Conservation (phyloP, 2,113 vertebrate species). For the Sylvilagus bachmani region DNA sequence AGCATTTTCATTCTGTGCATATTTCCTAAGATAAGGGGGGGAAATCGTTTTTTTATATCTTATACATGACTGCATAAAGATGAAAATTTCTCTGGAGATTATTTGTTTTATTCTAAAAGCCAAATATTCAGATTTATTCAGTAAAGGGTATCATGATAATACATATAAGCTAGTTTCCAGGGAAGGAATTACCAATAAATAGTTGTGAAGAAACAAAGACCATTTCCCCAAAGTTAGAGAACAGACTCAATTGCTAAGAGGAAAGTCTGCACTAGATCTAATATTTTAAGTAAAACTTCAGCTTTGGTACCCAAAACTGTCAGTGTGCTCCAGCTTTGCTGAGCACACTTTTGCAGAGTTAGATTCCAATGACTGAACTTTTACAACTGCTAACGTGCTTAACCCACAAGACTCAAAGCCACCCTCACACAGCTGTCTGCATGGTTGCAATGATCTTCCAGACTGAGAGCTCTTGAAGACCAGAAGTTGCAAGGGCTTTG, state of each 20-base stretch:
- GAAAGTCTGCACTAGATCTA: neutral
- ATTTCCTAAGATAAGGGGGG: slow-evolving; percentile 56
- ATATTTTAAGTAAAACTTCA: slow-evolving; percentile 40
- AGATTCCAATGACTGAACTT: neutral
- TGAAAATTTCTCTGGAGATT: slow-evolving; percentile 58
- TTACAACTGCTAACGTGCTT: neutral
- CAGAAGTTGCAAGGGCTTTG: neutral
- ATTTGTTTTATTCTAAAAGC: slow-evolving; percentile 54
- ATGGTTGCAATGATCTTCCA: neutral
- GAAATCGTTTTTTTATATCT: slow-evolving; percentile 24
- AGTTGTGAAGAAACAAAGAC: neutral
- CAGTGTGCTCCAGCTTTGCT: neutral
- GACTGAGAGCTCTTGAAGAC: neutral
- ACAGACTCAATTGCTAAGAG: neutral
- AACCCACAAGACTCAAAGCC: neutral
- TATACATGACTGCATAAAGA: slow-evolving; percentile 43
- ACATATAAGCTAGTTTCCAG: slow-evolving; percentile 2
- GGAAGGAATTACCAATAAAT: slow-evolving; percentile 1
- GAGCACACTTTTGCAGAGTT: neutral
- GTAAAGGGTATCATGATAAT: slow-evolving; percentile 60
- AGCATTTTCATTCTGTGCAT: slow-evolving; percentile 38
- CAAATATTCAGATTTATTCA: slow-evolving; percentile 68
- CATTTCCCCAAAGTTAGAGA: slow-evolving; percentile 37
- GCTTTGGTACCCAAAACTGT: neutral
- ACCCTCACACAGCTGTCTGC: neutral